Base-by-base conservation (phyloP, 2,888 invertebrate species). In the Apamea sordens region DNA sequence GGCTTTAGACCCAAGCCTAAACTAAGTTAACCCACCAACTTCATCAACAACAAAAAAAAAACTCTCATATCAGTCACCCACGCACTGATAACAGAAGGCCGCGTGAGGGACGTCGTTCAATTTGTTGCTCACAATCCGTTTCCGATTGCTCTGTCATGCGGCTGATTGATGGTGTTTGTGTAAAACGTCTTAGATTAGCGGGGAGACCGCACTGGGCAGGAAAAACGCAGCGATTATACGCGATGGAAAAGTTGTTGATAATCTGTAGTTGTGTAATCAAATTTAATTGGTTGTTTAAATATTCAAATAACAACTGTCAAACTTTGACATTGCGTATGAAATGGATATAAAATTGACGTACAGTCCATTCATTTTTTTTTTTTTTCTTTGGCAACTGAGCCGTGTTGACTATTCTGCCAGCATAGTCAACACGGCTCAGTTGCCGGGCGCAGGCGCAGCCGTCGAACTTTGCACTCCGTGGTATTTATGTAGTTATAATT, bases 91-190 rank as follows among this genome's bases (percentile, higher is more conserved):
- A 67, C n/a, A 56, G 18, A 8, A 44, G 64, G 44, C 53, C 47
- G 67, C 15, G 65, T 59, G 68, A 63, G 68, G 36, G 77, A 41
- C 75, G 82, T 47, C 53, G 70, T 93, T 90, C 92, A 92, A 93
- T 94, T 93, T 91, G 91, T 91, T 85, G 88, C 78, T 86, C 88
- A 85, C 91, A 92, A 93, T 92, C 91, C 90, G 90, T 89, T 90
- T 89, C 85, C 92, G 91, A 94, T 94, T 93, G 93, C 87, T 86
- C 90, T 93, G 94, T 94, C 94, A 90, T 90, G 84, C 67, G 77
- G 56, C 65, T 93, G 94, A 94, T 93, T 88, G 94, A 94, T 94
- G 91, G 88, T 92, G 92, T 93, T 93, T 92, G 90, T 91, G 89
- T 88, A 89, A 86, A 90, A 89, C 88, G 89, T 86, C 91, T 90